These are phyloP conservation scores for Neuroscelio doddi DNA, from an alignment of 2,888 invertebrate species.

Conservation along the genomic window DNA sequence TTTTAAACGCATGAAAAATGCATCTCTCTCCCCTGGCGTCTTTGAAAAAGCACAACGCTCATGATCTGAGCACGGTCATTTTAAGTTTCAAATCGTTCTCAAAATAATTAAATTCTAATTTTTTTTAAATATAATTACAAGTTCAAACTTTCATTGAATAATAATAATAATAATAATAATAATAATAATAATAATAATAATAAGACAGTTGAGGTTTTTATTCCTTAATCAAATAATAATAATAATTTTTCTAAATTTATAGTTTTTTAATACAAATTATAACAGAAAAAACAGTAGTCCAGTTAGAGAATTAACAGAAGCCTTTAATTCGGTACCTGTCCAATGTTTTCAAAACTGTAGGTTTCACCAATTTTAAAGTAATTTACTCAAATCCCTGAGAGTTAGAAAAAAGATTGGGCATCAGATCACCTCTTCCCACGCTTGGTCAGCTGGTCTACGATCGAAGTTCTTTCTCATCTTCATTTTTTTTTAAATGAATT, in stretches of 20 bases:
- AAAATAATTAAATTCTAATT: not conserved
- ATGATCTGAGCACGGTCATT: constrained; percentile 34
- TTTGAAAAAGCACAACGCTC: constrained; percentile 44
- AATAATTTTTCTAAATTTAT: too few species aligned
- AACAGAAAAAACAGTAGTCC: not conserved
- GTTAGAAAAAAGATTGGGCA: constrained; percentile 37
- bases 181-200: too few species aligned
- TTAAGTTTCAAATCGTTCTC: not conserved
- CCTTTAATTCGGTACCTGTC: constrained; percentile 51
- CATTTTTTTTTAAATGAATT: constrained; percentile 58
- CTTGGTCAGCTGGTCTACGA: constrained; percentile 71
- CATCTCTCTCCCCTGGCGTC: constrained; percentile 57
- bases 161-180: too few species aligned
- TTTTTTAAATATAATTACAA: too few species aligned
- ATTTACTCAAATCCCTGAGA: constrained; percentile 60
- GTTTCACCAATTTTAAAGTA: constrained; percentile 67
- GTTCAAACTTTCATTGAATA: too few species aligned
- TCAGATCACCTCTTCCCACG: constrained; percentile 66
- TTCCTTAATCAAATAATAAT: too few species aligned
- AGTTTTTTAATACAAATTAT: too few species aligned
- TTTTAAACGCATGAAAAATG: constrained; percentile 70
- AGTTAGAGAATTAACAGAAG: not conserved
- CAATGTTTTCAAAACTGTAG: constrained; percentile 46
- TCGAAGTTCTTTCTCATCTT: constrained; percentile 46
- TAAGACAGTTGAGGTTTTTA: too few species aligned